A percentile compares a stretch with the other conserved stretches of the same genome.
These are phyloP conservation scores for Teleiodes luculella DNA, from an alignment of 2,888 invertebrate species.

Conservation along the genomic window DNA sequence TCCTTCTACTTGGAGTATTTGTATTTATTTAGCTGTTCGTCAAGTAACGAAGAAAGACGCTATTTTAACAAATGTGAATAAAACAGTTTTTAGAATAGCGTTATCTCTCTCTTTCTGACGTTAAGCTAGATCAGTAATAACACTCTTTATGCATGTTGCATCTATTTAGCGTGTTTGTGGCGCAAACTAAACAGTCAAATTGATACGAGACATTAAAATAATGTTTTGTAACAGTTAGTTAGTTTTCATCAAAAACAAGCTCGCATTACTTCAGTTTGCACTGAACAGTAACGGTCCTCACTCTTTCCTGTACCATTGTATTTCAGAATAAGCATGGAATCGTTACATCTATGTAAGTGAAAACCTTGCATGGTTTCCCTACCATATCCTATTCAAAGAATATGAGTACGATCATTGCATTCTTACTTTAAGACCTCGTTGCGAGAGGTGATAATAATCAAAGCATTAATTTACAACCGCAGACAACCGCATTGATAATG, in stretches of 20 bases:
- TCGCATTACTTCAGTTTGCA: constrained; percentile 24
- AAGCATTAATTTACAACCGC: too few relatives aligned
- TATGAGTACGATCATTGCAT: not conserved
- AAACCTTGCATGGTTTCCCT: constrained; percentile 11
- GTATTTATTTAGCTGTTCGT: not conserved
- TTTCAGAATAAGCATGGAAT: constrained; percentile 12
- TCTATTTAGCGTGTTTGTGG: constrained; percentile 8
- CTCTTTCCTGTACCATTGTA: constrained; percentile 34
- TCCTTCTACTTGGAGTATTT: not conserved
- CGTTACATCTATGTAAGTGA: not conserved
- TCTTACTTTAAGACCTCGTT: not conserved
- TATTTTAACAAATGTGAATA: not conserved
- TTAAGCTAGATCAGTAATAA: not conserved
- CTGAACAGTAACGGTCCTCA: constrained; percentile 39
- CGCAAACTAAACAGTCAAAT: not conserved
- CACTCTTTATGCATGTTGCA: constrained; percentile 25
- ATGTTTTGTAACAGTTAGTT: not conserved
- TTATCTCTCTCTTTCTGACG: not conserved
- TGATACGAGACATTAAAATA: not conserved
- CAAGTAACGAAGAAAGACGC: not conserved
- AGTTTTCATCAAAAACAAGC: not conserved
- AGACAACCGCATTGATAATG: too few relatives aligned
- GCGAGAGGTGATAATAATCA: not conserved
- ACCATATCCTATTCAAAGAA: not conserved
- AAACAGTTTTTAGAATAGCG: not conserved